phyloP scores from a whole-genome alignment of 1,140 invertebrate genomes.

The Pseudomyrmex gracilis region DNA sequence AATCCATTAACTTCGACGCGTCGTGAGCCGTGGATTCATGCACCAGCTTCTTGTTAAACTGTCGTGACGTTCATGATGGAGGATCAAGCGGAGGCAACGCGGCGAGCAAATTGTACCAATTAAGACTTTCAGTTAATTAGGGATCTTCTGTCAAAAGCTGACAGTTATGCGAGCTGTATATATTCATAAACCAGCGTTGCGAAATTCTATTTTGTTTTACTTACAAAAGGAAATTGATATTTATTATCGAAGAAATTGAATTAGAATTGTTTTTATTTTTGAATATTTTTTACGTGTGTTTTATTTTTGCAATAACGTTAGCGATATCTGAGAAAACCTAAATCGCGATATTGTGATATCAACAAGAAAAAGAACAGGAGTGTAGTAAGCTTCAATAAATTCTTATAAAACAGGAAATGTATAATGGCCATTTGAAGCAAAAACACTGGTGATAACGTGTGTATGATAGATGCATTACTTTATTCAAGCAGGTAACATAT shows the following conservation, averaged over 20 bases:
- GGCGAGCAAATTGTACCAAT: conserved; percentile 50
- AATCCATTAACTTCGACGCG: conserved; percentile 52
- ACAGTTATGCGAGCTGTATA: background rate
- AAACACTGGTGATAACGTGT: too few species aligned
- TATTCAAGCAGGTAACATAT: too few species aligned
- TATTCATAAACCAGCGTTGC: background rate
- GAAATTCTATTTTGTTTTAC: background rate
- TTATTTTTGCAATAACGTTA: background rate
- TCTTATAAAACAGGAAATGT: too few species aligned
- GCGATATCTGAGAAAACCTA: too few species aligned
- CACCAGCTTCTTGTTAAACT: conserved; percentile 35
- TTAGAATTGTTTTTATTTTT: background rate
- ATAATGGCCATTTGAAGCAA: too few species aligned
- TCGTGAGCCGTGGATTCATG: conserved; percentile 38
- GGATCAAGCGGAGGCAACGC: conserved; percentile 29
- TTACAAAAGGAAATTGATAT: background rate
- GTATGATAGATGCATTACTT: too few species aligned
- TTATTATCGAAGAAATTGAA: background rate
- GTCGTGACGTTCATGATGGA: conserved; percentile 37
- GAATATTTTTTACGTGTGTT: background rate
- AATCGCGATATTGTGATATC: too few species aligned
- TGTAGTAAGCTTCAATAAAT: too few species aligned
- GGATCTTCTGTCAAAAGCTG: conserved; percentile 25
- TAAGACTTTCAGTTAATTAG: conserved; percentile 49
- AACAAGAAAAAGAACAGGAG: too few species aligned